phyloP scores from a whole-genome alignment of 2,888 invertebrate species.

The Trissonchulus latispiculum region DNA sequence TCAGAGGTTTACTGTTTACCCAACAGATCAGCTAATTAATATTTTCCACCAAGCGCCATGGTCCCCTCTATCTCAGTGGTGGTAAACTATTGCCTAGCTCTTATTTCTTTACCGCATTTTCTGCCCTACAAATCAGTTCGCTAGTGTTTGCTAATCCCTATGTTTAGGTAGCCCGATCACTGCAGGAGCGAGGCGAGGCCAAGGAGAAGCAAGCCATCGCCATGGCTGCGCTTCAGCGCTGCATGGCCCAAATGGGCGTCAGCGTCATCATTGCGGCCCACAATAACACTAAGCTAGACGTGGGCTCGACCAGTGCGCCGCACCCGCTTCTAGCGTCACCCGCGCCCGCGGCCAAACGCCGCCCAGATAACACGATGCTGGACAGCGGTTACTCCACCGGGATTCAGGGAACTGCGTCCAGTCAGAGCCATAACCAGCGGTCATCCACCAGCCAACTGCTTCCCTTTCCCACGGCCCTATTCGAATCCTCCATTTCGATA shows the following conservation, averaged over 20 bases:
- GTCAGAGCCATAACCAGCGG: background rate
- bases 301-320: background rate
- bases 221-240: constrained; percentile 19
- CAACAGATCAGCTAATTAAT: no score
- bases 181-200: constrained; percentile 22
- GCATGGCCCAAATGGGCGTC: constrained; percentile 22
- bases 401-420: background rate
- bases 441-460: no score
- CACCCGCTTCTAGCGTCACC: background rate
- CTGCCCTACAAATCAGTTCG: no score
- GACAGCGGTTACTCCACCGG: background rate
- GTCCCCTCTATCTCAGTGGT: no score
- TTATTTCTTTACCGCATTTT: no score
- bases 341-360: background rate
- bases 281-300: background rate
- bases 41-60: no score
- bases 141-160: no score
- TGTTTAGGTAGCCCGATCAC: constrained; percentile 16
- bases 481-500: no score
- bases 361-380: background rate
- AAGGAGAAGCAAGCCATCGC: constrained; percentile 20
- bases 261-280: constrained; percentile 8
- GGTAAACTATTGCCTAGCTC: no score
- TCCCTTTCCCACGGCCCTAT: no score
- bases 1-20: no score